Evolutionary conservation across 2,113 vertebrate species (phyloP).

Genomic region (Montifringilla adamsi): DNA sequence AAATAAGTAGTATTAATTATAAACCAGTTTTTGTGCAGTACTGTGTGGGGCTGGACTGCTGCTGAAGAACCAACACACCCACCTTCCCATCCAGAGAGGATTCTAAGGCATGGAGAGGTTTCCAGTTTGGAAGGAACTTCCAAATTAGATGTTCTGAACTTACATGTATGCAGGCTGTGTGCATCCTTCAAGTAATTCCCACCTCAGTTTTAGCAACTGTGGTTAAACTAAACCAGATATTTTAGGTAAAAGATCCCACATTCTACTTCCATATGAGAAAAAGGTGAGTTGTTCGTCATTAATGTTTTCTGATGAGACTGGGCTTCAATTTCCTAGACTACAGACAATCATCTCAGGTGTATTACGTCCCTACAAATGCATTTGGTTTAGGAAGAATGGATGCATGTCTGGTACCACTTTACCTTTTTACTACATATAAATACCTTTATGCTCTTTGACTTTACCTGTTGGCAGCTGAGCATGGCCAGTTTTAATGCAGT

Average conservation of each 20-base stretch:
- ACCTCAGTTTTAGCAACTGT: neutral
- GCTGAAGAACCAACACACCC: neutral
- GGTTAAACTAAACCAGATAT: neutral
- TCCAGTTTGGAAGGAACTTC: neutral
- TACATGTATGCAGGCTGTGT: neutral
- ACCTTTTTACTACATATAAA: neutral
- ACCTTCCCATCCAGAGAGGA: neutral
- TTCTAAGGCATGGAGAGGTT: neutral
- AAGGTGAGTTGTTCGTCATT: neutral
- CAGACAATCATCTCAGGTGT: neutral
- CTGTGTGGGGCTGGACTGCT: neutral
- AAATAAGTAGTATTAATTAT: neutral
- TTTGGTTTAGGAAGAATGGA: neutral
- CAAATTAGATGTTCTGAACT: neutral
- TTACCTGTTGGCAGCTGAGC: neutral
- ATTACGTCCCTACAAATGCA: neutral
- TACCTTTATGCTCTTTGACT: neutral
- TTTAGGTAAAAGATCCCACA: neutral
- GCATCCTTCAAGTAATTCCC: neutral
- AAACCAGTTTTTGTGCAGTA: neutral
- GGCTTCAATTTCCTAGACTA: neutral
- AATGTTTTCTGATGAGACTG: neutral
- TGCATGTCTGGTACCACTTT: neutral
- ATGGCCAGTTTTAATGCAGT: neutral
- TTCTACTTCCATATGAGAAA: neutral